A percentile compares a stretch with the other conserved stretches of the same genome.
Conservation (phyloP, 2,888 invertebrate genomes). For the Dolichomitus sp. region DNA sequence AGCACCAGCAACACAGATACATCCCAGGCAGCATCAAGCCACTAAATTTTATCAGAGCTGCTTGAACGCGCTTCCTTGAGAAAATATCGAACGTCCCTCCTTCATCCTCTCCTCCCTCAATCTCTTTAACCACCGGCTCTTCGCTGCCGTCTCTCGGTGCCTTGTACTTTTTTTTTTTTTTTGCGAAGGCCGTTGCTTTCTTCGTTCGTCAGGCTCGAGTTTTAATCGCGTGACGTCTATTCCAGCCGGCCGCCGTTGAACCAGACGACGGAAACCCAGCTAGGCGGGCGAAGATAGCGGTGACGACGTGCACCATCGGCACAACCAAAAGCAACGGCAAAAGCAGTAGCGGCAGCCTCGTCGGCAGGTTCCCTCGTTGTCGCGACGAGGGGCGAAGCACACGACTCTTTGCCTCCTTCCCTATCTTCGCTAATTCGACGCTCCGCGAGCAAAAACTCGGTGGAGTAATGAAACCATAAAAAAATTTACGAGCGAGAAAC, state of each 20-base stretch:
- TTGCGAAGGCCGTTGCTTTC: constrained; percentile 9
- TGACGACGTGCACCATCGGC: constrained; percentile 26
- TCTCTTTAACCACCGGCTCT: background rate
- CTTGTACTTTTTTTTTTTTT: constrained; percentile 1
- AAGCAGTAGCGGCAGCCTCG: constrained; percentile 35
- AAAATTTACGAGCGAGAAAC: constrained; percentile 75
- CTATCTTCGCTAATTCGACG: constrained; percentile 61
- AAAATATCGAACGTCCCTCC: constrained; percentile 48
- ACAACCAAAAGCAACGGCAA: constrained; percentile 43
- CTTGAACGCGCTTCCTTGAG: constrained; percentile 27
- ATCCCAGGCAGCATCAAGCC: constrained; percentile 31
- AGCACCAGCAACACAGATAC: constrained; percentile 39
- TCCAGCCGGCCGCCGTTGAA: background rate
- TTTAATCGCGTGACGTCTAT: constrained; percentile 36
- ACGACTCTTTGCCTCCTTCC: constrained; percentile 2
- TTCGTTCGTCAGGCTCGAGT: constrained; percentile 26
- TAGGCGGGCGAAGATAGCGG: constrained; percentile 16
- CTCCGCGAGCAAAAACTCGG: constrained; percentile 64
- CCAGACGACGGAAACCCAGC: constrained; percentile 19
- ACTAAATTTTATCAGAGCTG: constrained; percentile 57
- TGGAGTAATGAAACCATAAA: constrained; percentile 73
- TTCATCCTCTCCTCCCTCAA: constrained; percentile 7
- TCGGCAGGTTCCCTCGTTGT: constrained; percentile 32
- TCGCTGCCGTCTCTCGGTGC: background rate
- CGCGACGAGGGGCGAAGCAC: constrained; percentile 15